Percentiles rank a stretch among this genome's conserved stretches.
Conservation (phyloP, 2,797 vertebrate species). For the Benthosema pterotum region DNA sequence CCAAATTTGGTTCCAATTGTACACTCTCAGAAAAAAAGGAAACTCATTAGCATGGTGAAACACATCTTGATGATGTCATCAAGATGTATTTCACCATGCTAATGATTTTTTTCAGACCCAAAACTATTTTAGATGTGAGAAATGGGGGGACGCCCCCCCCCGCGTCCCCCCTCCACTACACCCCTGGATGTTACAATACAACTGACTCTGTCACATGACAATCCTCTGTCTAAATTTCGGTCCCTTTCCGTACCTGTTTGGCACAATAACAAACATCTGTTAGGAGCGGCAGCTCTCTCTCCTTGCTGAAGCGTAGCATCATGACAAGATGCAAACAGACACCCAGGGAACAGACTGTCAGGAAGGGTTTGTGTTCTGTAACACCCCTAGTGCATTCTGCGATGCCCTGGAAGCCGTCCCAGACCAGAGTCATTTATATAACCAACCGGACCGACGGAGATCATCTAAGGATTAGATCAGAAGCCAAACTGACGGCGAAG, state of each 20-base stretch:
- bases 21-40: no score
- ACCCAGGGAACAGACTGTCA: neutral
- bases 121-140: no score
- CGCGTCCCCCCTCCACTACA: no score
- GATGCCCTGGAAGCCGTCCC: conserved; percentile 18
- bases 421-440: conserved; percentile 22
- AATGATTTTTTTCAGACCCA: no score
- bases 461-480: conserved; percentile 20
- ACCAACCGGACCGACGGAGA: conserved; percentile 29
- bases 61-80: no score
- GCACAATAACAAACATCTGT: conserved; percentile 14
- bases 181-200: no score
- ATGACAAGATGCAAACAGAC: conserved; percentile 38
- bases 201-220: conserved; percentile 20
- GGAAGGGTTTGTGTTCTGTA: neutral
- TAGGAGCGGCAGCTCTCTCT: conserved; percentile 13
- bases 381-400: conserved; percentile 17
- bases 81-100: no score
- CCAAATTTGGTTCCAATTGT: no score
- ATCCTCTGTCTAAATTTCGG: conserved; percentile 15
- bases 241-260: conserved; percentile 7
- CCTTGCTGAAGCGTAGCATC: conserved; percentile 21
- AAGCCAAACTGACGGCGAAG: conserved; percentile 30
- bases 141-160: no score
- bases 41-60: no score